phyloP scores from a whole-genome alignment of 1,140 invertebrate species.

The Goniozus legneri region DNA sequence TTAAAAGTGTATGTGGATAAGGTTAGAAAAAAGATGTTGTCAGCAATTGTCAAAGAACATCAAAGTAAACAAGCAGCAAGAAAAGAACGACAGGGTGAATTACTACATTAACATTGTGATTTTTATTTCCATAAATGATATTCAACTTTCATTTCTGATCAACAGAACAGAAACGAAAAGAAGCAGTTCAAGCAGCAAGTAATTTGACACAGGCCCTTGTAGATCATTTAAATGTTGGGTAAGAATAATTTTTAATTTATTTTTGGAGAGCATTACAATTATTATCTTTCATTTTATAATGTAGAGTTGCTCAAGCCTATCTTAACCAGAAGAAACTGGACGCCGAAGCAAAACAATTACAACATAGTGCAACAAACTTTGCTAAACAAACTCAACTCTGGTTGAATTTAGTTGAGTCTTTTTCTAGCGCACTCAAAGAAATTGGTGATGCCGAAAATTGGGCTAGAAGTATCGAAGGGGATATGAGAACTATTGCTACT shows the following conservation, averaged over 20 bases:
- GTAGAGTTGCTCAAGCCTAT: conserved; percentile 92
- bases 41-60: conserved; percentile 84
- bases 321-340: conserved; percentile 96
- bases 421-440: conserved; percentile 95
- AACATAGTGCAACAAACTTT: conserved; percentile 90
- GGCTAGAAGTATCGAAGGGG: conserved; percentile 94
- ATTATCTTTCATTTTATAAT: conserved; percentile 18
- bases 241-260: conserved; percentile 36
- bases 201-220: conserved; percentile 91
- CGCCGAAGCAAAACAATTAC: conserved; percentile 94
- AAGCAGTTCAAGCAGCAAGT: conserved; percentile 87
- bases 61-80: conserved; percentile 70
- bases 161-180: conserved; percentile 86
- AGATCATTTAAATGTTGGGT: conserved; percentile 97
- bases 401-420: conserved; percentile 90
- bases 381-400: conserved; percentile 96
- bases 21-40: conserved; percentile 74
- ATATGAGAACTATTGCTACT: conserved; percentile 90
- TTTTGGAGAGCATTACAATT: conserved; percentile 8
- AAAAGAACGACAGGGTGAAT: conserved; percentile 79
- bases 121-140: conserved; percentile 17
- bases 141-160: conserved; percentile 31
- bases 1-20: too few relatives aligned
- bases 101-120: conserved; percentile 1
- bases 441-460: conserved; percentile 99